phyloP scores from a whole-genome alignment of 2,113 vertebrate species.

The Takifugu flavidus region DNA sequence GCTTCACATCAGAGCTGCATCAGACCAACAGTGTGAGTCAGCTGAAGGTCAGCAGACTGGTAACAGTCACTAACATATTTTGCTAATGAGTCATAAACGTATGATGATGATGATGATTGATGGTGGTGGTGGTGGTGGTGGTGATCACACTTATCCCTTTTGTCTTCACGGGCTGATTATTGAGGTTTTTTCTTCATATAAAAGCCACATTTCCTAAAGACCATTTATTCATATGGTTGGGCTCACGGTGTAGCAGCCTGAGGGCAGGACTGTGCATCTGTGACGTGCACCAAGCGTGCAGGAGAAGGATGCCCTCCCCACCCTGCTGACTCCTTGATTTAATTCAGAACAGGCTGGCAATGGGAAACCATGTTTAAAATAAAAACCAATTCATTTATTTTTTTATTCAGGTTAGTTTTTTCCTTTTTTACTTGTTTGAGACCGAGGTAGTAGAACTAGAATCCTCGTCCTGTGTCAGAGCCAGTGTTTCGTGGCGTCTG shows the following conservation, averaged over 20 bases:
- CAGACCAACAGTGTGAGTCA: conserved; percentile 29
- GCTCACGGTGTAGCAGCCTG: background rate
- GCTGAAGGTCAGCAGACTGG: conserved; percentile 13
- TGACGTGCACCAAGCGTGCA: conserved; percentile 8
- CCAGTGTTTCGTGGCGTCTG: background rate
- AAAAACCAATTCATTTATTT: conserved; percentile 19
- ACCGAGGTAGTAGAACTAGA: too few species aligned
- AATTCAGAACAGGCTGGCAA: conserved; percentile 2
- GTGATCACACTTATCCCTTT: too few species aligned
- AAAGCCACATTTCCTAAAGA: background rate
- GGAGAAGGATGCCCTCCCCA: conserved; percentile 19
- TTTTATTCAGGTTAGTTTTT: background rate
- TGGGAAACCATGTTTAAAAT: conserved; percentile 8
- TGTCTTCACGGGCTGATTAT: background rate
- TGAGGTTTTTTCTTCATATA: too few species aligned
- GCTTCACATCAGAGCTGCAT: conserved; percentile 35
- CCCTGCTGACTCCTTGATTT: conserved; percentile 19
- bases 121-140: too few species aligned
- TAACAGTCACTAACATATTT: background rate
- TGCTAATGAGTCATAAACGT: background rate
- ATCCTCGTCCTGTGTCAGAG: conserved; percentile 5
- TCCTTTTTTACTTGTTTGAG: conserved; percentile 1
- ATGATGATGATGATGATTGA: too few species aligned
- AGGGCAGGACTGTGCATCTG: conserved; percentile 21
- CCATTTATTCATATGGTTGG: background rate